Base-by-base conservation (phyloP, 2,797 vertebrate genomes). In the Serranus cabrilla region DNA sequence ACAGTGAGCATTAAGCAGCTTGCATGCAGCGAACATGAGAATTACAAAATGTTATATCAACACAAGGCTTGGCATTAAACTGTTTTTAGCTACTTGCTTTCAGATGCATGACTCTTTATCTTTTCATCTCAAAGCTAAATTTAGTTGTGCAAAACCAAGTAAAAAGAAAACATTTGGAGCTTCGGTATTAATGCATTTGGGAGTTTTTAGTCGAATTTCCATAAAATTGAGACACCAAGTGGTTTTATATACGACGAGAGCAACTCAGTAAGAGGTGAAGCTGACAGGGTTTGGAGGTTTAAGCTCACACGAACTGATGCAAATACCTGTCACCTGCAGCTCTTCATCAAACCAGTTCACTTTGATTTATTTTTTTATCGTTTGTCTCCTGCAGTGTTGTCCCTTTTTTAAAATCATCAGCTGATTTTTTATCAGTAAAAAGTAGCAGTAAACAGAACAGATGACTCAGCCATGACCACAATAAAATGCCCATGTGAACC, bases 241-340 rank as follows among this genome's bases (percentile, higher is more conserved):
- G 0, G 13, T 47, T 42, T 49, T 43, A 5, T 34, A 4, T 13
- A 16, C 0, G 1, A 18, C 7, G 50, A 46, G 10, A 12, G 40
- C 23, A 27, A 12, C 16, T 1, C 23, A 39, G 37, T 47, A n/a
- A 59, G 47, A 59, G 17, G 20, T 61, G 25, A 67, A 46, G 25
- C 14, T 71, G 20, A 17, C 49, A 64, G 9, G 47, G 10, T 52
- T 21, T 11, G n/a, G 17, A 51, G 20, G 23, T 51, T 69, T 25
- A 16, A 20, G 34, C 50, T 66, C 13, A 60, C 31, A 18, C 69
- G 43, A 37, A 54, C 16, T 34, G n/a, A 56, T 34, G n/a, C 46
- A 54, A 75, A 10, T 23, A 10, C 23, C 14, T 5, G n/a, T 47
- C 42, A 39, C 27, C 46, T 74, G 55, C 55, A 59, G 31, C 49